Evolutionary conservation across 2,113 vertebrate species (phyloP).

Genomic region (Corythaixoides concolor): DNA sequence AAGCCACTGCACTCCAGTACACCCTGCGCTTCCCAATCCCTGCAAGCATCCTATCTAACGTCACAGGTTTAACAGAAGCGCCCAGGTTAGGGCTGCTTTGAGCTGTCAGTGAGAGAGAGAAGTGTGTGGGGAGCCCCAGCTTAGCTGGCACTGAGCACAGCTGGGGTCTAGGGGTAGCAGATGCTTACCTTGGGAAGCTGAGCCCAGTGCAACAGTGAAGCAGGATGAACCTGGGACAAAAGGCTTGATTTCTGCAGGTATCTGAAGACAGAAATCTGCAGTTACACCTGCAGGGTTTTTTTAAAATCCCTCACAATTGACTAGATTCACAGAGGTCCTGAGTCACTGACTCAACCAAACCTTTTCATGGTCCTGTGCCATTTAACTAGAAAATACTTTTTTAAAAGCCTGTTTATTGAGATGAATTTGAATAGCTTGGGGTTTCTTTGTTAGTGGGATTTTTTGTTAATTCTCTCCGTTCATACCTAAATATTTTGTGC

Average conservation of each 20-base stretch:
- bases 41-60: background rate
- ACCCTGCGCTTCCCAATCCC: background rate
- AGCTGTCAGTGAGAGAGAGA: background rate
- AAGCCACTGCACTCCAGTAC: background rate
- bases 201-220: background rate
- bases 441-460: background rate
- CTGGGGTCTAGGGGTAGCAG: background rate
- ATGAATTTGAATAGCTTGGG: background rate
- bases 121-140: background rate
- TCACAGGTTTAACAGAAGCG: rapidly evolving
- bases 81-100: background rate
- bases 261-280: background rate
- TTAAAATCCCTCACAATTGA: background rate
- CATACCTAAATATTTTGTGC: background rate
- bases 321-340: background rate
- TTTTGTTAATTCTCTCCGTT: background rate
- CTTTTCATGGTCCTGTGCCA: background rate
- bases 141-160: background rate
- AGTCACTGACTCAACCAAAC: background rate
- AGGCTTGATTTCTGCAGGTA: background rate
- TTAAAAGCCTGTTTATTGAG: background rate
- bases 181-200: background rate
- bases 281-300: background rate
- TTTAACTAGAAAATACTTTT: background rate
- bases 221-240: background rate